Evolutionary conservation across 2,113 vertebrate genomes (phyloP), one percentile per base, ranked within the genome.

Genomic region (Festucalex cinctus): DNA sequence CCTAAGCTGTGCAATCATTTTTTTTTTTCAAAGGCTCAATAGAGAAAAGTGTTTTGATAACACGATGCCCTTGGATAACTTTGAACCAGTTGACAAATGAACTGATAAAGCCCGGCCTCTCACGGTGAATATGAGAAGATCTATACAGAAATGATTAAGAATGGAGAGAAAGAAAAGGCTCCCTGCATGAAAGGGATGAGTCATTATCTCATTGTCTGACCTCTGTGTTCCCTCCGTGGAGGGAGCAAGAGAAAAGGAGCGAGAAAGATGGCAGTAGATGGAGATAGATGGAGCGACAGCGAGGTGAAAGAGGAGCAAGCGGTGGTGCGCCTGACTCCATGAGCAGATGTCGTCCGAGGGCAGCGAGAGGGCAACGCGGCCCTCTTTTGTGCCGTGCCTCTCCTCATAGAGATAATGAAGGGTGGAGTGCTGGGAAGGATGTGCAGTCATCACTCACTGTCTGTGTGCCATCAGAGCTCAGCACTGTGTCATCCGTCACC

Each of bases 401-500:
- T 92, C 92, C 92, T 93, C 88, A 85, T 93, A 86, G 81, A 93
- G 93, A 94, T 95, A 94, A 94, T 93, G 93, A 94, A 93, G 94
- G 94, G 93, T 93, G 91, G 92, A 92, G 93, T 89, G 85, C 86
- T 76, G 90, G 92, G 92, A 93, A 93, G 92, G 92, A 93, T 91
- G 91, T 90, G 83, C 91, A 83, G 89, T 91, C 93, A 92, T 95
- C 94, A 93, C 92, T 94, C 89, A 92, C 87, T 93, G 94, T 93
- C 95, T 93, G 94, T 93, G 94, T 93, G 94, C 93, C 94, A 94
- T 94, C 94, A 93, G 92, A 92, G 91, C 86, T 91, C 86, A 91
- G 93, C 56, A 69, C 93, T 92, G 87, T 92, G 94, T 95, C 95
- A 95, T 95, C 94, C 90, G 94, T 95, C 95, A 95, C 94, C 94